Base-by-base conservation (phyloP, 2,113 vertebrate species). In the Alces alces region DNA sequence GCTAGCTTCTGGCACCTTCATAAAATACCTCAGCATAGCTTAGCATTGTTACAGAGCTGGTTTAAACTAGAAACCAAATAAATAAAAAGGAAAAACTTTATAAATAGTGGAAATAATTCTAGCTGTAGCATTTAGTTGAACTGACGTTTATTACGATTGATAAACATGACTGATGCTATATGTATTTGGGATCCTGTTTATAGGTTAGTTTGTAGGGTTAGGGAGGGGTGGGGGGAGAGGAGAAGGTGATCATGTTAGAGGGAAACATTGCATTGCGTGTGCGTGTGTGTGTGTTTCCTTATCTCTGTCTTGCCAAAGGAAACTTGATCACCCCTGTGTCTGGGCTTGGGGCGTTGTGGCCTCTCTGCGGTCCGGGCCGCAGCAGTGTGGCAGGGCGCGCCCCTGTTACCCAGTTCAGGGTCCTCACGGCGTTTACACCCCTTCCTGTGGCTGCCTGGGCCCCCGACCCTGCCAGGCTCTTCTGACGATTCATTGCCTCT, bases 11-110 rank as follows among this genome's bases (percentile, higher is more conserved):
- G 98, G 99, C 99, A 98, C 99, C 99, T 99, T 99, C 98, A 99
- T 99, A 98, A 99, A 99, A 99, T 99, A 99, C 99, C 99, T 99
- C 99, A 99, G 99, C 99, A 99, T 99, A 99, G 99, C 99, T 99
- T 99, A 99, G 98, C 98, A 98, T 99, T 99, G 98, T 99, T 98
- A 97, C 98, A 98, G 98, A 99, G 98, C 98, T 98, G 99, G 99
- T 99, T 99, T 99, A 99, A 99, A 99, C 99, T 98, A 97, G 98
- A 98, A 98, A 97, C 96, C 99, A 99, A 98, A 98, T 98, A 98
- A 88, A 97, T 97, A 98, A 88, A 96, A 86, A 97, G 98, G 98
- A 97, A 98, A 99, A 99, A 98, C 99, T 99, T 99, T 99, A 99
- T 99, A 99, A 99, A 98, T 99, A 99, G 98, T 99, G 98, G 98